Percentiles rank a stretch among this genome's conserved stretches.
Evolutionary conservation across 1,140 invertebrate genomes (phyloP).

Genomic region (Hycleus cichorii): DNA sequence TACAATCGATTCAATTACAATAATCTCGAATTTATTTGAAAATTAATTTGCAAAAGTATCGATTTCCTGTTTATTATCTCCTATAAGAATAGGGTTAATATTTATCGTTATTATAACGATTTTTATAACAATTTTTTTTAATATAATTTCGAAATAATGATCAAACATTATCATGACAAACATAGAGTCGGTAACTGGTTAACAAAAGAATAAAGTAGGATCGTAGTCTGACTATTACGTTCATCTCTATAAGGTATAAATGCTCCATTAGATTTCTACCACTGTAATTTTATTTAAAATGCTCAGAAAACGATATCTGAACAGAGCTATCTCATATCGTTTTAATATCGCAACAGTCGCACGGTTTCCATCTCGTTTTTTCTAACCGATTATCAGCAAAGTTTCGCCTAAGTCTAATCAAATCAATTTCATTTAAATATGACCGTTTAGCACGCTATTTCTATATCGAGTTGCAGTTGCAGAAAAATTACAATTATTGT

Average conservation of each 20-base stretch:
- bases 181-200: constrained; percentile 12
- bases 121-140: constrained; percentile 1
- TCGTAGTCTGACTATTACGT: constrained; percentile 15
- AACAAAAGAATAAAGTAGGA: constrained; percentile 19
- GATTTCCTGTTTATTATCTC: no score
- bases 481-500: no score
- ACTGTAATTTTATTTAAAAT: constrained; percentile 23
- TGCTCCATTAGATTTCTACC: constrained; percentile 23
- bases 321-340: constrained; percentile 9
- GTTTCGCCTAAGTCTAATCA: background rate
- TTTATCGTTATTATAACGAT: background rate
- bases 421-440: constrained; percentile 22
- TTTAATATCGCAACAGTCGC: background rate
- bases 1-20: no score
- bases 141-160: constrained; percentile 11
- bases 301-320: constrained; percentile 14
- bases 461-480: background rate
- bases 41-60: no score
- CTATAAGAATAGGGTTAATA: no score
- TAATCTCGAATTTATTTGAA: no score
- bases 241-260: constrained; percentile 23
- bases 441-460: constrained; percentile 21
- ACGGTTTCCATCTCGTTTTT: background rate
- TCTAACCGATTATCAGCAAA: background rate
- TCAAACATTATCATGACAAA: constrained; percentile 13